Evolutionary conservation across 2,797 vertebrate genomes (phyloP).

Genomic region (Gambelia wislizenii): DNA sequence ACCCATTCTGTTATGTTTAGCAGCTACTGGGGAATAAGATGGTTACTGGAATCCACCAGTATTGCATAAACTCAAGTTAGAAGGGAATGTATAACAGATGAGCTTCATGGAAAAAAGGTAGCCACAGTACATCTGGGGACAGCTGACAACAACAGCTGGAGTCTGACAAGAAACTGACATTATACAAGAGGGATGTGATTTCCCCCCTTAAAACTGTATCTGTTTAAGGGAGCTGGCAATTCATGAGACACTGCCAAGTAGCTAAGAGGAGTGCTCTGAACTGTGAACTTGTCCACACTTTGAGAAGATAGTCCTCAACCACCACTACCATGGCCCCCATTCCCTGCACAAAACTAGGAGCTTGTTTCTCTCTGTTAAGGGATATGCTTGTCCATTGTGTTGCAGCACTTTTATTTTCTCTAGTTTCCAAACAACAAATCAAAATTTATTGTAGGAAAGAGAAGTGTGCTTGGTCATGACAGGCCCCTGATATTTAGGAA

Average conservation of each 20-base stretch:
- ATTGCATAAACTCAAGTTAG: not conserved
- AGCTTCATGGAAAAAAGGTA: not conserved
- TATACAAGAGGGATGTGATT: not conserved
- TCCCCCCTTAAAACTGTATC: not conserved
- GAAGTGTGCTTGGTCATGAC: too few species aligned
- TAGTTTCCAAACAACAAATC: not conserved
- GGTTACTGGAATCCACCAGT: not conserved
- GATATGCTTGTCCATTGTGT: not conserved
- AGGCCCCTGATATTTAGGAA: not conserved
- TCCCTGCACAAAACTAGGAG: not conserved
- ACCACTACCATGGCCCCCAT: not conserved
- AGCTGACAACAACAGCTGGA: conserved; percentile 16
- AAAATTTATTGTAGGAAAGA: not conserved
- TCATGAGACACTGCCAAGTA: not conserved
- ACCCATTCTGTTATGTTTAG: not conserved
- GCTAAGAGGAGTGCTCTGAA: not conserved
- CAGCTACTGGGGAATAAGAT: not conserved
- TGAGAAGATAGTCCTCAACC: not conserved
- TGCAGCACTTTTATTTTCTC: not conserved
- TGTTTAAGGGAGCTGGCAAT: not conserved
- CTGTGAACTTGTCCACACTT: not conserved
- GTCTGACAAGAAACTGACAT: not conserved
- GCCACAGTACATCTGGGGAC: not conserved
- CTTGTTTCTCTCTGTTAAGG: not conserved
- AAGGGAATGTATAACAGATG: not conserved